Percentiles rank a stretch among this genome's conserved stretches.
phyloP scores from a whole-genome alignment of 2,113 vertebrate species.

The Tapirus terrestris region DNA sequence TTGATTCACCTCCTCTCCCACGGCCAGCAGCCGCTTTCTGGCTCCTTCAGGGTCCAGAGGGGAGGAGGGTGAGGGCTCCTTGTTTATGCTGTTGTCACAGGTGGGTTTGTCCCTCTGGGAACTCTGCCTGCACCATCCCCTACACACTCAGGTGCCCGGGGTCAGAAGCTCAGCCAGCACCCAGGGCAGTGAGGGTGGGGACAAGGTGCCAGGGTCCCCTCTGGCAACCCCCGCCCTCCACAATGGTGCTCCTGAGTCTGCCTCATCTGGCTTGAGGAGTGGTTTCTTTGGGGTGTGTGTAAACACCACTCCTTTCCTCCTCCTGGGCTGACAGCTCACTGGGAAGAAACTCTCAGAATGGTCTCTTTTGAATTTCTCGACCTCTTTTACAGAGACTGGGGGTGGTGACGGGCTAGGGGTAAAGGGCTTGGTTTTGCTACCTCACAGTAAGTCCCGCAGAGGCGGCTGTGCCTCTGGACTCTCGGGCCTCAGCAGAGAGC shows the following conservation, averaged over 20 bases:
- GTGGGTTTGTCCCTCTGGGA: too few relatives aligned
- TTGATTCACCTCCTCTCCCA: background rate
- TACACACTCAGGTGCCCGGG: background rate
- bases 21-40: background rate
- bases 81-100: too few relatives aligned
- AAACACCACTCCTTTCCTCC: background rate
- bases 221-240: background rate
- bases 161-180: background rate
- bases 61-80: background rate
- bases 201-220: background rate
- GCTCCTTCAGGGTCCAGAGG: background rate
- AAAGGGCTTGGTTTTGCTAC: background rate
- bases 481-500: background rate
- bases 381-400: background rate
- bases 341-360: background rate
- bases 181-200: background rate
- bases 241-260: background rate
- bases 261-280: background rate
- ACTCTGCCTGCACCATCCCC: background rate
- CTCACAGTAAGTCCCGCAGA: background rate
- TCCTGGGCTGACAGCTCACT: background rate
- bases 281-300: background rate
- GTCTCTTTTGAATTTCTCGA: background rate
- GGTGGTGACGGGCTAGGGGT: too few relatives aligned
- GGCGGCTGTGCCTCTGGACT: background rate